Conservation (phyloP, 2,797 vertebrate genomes). For the Sparidentex hasta region DNA sequence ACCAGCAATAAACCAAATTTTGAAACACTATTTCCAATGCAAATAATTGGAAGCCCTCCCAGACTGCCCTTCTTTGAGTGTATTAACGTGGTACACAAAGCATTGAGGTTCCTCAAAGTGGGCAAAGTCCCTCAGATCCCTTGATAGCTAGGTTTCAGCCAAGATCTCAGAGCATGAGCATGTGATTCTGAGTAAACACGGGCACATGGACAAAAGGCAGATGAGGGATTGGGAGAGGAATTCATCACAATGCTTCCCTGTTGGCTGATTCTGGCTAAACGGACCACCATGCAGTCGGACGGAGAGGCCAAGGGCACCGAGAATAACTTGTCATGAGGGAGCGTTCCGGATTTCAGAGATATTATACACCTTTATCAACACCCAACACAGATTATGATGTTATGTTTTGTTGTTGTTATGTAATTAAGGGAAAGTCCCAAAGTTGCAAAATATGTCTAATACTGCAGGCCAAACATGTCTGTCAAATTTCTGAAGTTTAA, state of each 20-base stretch:
- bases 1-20: not conserved
- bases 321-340: conserved; percentile 37
- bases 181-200: conserved; percentile 62
- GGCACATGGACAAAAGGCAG: conserved; percentile 46
- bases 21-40: conserved; percentile 14
- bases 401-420: not conserved
- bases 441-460: not conserved
- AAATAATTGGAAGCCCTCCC: conserved; percentile 4
- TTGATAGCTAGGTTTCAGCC: conserved; percentile 47
- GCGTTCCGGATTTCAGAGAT: conserved; percentile 19
- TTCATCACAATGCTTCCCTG: conserved; percentile 39
- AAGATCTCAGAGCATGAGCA: conserved; percentile 51
- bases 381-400: too few relatives aligned
- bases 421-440: not conserved
- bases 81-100: conserved; percentile 40
- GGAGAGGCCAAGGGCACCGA: conserved; percentile 33
- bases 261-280: conserved; percentile 45
- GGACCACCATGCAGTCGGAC: conserved; percentile 18
- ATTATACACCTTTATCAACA: not conserved
- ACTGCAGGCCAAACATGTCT: not conserved
- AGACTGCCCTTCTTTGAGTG: conserved; percentile 20
- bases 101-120: not conserved
- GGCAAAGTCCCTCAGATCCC: conserved; percentile 27
- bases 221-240: conserved; percentile 64
- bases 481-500: not conserved